Evolutionary conservation across 2,888 invertebrate species (phyloP), one percentile per base, ranked within the genome.

Genomic region (Argynnis bischoffii): DNA sequence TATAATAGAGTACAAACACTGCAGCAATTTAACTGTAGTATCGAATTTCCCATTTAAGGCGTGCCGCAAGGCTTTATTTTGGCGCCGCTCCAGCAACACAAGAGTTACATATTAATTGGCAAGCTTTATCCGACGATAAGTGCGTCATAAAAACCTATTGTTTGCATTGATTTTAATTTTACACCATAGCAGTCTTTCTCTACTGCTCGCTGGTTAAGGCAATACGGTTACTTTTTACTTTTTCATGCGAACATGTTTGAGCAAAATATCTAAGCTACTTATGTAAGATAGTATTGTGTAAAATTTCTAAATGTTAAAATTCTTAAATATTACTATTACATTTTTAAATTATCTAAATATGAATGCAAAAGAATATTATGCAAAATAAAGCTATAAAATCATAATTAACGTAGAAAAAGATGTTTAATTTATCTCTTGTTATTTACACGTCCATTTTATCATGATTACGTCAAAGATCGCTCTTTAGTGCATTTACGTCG

Each of bases 101-200:
- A 76, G 73, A 74, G 71, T 76, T 66, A 72, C 69, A 69, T 72
- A 79, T 77, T 81, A 82, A 84, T 82, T 83, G 79, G 78, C 75
- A 74, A 73, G 76, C 76, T 79, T 78, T 78, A 79, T 78, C 74
- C 74, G 70, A 71, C 76, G 78, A 78, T 79, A 77, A 81, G 77
- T 72, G 75, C 72, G 67, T 72, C 77, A 76, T 79, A 78, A 77
- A 79, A 78, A 76, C 71, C 67, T 63, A 61, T 61, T 50, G 46
- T 69, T 55, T 63, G 47, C 50, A 51, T 50, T 35, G 56, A 53
- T 70, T 69, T 67, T 70, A 54, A 63, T 53, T 64, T 69, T 31
- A 56, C 55, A 35, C 51, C 21, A 35, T 31, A 50, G 21, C 8
- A 55, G 14, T 54, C 21, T 57, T 51, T 26, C 46, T 16, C 15